Base-by-base conservation (phyloP, 2,888 invertebrate genomes). In the Brachypalpus laphriformis region DNA sequence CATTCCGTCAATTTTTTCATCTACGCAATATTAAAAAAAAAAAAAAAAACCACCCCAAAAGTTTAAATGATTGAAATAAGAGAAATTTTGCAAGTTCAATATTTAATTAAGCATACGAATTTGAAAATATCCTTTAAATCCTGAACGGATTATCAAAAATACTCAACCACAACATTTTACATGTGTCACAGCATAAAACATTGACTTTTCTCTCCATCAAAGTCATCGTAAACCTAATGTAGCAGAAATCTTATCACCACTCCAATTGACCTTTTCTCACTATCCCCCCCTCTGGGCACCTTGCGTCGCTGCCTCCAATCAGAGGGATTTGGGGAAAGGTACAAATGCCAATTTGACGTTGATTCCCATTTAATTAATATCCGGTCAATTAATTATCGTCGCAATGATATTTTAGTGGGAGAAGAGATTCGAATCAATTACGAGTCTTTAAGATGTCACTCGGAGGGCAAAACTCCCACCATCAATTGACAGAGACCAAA, bases 341-440 rank as follows among this genome's bases (percentile, higher is more conserved):
- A 61, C 61, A 61, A 61, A 61, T 61, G 28, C 61, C 61, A 61
- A 59, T 76, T 68, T 68, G 76, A 76, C 76, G 49, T 68, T 76
- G 68, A 76, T 65, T 47, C 65, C 37, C n/a, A 47, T 76, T 76
- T 75, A 75, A 75, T 75, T 75, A 75, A 75, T 75, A 57, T 66
- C 75, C 65, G 66, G 75, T 75, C 76, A 76, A 76, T 76, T 76
- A 59, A 76, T 76, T 76, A 76, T 76, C 59, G 40, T 16, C 40
- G 42, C 66, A 59, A 68, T 61, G 49, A 59, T 59, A 76, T 76
- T 59, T 65, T 45, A 65, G 65, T 56, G 45, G 45, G 42, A 65
- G 28, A 56, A 65, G 75, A 75, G 37, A 77, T 61, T 45, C 61
- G 22, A 77, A 70, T 70, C 70, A 77, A 77, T 70, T 47, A 70